phyloP scores from a whole-genome alignment of 1,140 invertebrate genomes.

The Thaumatotibia leucotreta region DNA sequence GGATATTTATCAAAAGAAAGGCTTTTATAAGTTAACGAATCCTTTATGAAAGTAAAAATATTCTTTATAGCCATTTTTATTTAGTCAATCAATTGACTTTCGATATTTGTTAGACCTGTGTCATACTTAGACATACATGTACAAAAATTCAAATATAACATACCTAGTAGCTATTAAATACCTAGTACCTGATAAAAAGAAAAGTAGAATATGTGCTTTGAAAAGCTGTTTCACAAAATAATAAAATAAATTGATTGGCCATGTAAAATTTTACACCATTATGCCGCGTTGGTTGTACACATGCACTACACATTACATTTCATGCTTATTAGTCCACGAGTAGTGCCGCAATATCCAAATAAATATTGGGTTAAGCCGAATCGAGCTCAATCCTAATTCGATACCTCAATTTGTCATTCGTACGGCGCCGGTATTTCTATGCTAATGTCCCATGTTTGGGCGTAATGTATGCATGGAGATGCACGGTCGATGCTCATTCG shows the following conservation, averaged over 20 bases:
- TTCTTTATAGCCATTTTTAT: neutral
- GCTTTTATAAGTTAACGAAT: neutral
- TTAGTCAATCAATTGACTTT: neutral
- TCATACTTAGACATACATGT: no score
- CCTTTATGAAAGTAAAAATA: neutral
- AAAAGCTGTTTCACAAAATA: neutral
- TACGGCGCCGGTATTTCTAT: slow-evolving; percentile 38
- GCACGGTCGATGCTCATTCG: slow-evolving; percentile 23
- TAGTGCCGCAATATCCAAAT: neutral
- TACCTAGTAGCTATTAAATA: no score
- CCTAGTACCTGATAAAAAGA: no score
- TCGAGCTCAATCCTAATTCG: slow-evolving; percentile 1
- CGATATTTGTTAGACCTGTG: no score
- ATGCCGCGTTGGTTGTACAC: neutral
- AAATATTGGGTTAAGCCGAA: slow-evolving; percentile 1
- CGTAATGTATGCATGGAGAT: slow-evolving; percentile 39
- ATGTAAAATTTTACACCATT: neutral
- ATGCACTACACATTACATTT: neutral
- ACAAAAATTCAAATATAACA: no score
- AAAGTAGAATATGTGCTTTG: no score
- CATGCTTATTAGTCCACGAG: neutral
- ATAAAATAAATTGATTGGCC: neutral
- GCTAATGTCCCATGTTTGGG: slow-evolving; percentile 39
- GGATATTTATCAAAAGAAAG: neutral
- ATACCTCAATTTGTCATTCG: slow-evolving; percentile 19